Evolutionary conservation across 2,888 invertebrate genomes (phyloP), one percentile per base, ranked within the genome.

Genomic region (Lasioglossum vierecki): DNA sequence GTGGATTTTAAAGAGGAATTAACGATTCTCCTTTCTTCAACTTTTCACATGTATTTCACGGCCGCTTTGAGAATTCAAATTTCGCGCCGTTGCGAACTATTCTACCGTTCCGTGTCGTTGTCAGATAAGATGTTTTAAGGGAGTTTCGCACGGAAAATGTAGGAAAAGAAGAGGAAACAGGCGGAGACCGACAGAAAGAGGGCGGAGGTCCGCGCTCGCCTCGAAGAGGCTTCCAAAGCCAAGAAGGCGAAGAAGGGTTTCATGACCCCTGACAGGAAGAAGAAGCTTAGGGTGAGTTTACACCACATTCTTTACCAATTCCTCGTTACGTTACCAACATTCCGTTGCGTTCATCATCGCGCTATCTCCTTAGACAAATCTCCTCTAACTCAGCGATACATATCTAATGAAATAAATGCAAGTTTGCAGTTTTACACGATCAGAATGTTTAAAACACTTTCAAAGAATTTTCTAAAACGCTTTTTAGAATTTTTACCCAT

Each of bases 191-290:
- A 99, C 96, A 98, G 98, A 96, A 99, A 99, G 97, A 98, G 99
- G 96, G 99, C 99, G 95, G 99, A 99, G 96, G 99, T 99, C 96
- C 98, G 99, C 96, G 98, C 98, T 96, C 98, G 99, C 95, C 98
- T 99, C 97, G 99, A 99, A 96, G 99, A 99, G 96, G 99, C 99
- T 96, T 98, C 99, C 95, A 98, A 98, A 95, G 98, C 98, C 95
- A 99, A 99, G 96, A 99, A 99, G 96, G 99, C 98, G 95, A 99
- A 99, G 98, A 99, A 99, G 96, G 99, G 99, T 97, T 99, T 99
- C 97, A 99, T 99, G 98, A 99, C 99, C 95, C 99, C 99, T 89
- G 99, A 99, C 96, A 99, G 99, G 96, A 99, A 99, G 98, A 99
- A 99, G 98, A 99, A 99, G 96, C 98, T 99, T 95, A 98, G 99